phyloP scores from a whole-genome alignment of 1,140 invertebrate genomes.

The Oreohelix idahoensis region DNA sequence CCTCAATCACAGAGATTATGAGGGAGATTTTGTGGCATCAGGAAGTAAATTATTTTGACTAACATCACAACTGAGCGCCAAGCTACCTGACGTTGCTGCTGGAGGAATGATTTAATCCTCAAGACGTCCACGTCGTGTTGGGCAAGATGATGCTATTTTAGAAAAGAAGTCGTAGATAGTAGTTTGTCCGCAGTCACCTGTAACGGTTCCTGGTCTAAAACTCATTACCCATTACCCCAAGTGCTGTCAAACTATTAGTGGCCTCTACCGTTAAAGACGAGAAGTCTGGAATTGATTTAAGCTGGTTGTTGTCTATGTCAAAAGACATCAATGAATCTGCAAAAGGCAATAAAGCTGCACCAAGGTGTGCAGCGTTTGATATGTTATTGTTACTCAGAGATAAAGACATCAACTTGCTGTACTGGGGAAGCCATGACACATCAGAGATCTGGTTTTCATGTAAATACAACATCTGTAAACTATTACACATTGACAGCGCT shows the following conservation, averaged over 20 bases:
- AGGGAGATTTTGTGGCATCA: too few species aligned
- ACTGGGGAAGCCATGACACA: neutral
- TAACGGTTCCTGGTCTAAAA: neutral
- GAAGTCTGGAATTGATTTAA: neutral
- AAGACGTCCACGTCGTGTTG: too few species aligned
- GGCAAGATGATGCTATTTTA: neutral
- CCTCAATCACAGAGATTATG: too few species aligned
- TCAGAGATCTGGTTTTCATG: neutral
- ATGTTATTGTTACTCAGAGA: neutral
- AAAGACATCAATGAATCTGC: neutral
- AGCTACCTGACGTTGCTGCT: too few species aligned
- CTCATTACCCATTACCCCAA: neutral
- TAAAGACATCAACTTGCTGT: neutral
- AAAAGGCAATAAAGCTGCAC: neutral
- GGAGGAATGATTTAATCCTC: too few species aligned
- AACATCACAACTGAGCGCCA: too few species aligned
- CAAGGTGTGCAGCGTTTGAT: neutral
- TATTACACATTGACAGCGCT: neutral
- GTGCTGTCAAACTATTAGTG: neutral
- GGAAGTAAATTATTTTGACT: too few species aligned
- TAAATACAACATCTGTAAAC: neutral
- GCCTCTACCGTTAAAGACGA: neutral
- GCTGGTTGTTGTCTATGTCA: neutral
- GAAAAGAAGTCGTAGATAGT: neutral
- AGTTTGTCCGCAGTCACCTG: neutral